Evolutionary conservation across 2,113 vertebrate genomes (phyloP), one percentile per base, ranked within the genome.

Genomic region (Actinemys pallida): DNA sequence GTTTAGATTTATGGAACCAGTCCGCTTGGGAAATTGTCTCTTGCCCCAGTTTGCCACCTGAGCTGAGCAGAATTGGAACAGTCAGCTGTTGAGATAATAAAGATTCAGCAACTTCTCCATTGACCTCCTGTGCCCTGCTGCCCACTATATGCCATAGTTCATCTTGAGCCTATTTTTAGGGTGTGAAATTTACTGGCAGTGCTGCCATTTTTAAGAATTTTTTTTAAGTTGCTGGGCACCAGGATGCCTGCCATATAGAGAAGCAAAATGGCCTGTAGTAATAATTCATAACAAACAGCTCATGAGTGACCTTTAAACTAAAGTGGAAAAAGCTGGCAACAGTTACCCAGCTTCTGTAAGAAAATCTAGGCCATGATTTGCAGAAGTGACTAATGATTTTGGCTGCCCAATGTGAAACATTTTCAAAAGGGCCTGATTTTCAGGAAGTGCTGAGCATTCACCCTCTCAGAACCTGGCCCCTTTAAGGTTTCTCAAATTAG

Each of bases 221-320:
- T 89, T 83, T 84, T 86, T 88, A 85, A 57, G 87, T 92, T 88
- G 76, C 94, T 86, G 39, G 89, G 92, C 85, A 92, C 90, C 87
- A 93, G 94, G 90, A 65, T 14, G 83, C 75, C 87, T 92, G 86
- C 65, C 89, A 94, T 94, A 93, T 83, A 83, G 78, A 94, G 31
- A 92, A 80, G 62, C 62, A 83, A 96, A 95, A 65, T 31, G 83
- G 3, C 53, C 72, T 86, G 53, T 27, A 91, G 89, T 85, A 93
- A 96, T 96, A 95, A 96, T 93, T 91, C 93, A 96, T 93, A 96
- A 93, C 84, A 94, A 76, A 83, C 92, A 94, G 87, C 96, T 92
- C 87, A 42, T 92, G 88, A 95, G 50, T 81, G 92, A 95, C 93
- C 87, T 97, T 95, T 95, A 91, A 47, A 35, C 42, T 75, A 84